Evolutionary conservation across 2,113 vertebrate species (phyloP), one percentile per base, ranked within the genome.

Genomic region (Corynorhinus townsendii): DNA sequence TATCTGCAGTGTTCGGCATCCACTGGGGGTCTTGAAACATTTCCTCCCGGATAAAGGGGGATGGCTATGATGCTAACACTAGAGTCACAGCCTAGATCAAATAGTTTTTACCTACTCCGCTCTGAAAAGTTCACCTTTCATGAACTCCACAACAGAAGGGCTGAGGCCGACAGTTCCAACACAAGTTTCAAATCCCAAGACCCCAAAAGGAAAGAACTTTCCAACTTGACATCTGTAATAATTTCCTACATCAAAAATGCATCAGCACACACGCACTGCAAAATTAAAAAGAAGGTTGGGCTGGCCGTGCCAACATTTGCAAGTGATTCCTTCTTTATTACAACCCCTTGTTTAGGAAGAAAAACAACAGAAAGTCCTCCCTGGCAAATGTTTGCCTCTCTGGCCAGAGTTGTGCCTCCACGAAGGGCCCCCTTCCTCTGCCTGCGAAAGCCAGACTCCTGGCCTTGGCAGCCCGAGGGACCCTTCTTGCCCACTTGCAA

Each of bases 361-460:
- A 92, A 81, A 91, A 73, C 33, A 76, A 76, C 17, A 49, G 45
- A 91, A 90, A 17, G 22, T 73, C 86, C 96, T 86, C 94, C 97
- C 96, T 96, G 97, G 98, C 90, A 96, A 81, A 88, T 62, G 95
- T 85, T 45, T 89, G 90, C 86, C 96, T 97, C 96, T 49, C 87
- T 94, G 94, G 94, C 94, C 24, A 20, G 86, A 98, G 94, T 72
- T 96, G 96, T 69, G 93, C 93, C 82, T 97, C 86, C 96, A 97
- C 97, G 91, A 98, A 98, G 96, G 22, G 47, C 79, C 95, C 96
- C 93, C 97, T 95, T 98, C 97, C 96, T 54, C 86, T 95, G 97
- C 80, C 96, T 73, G 86, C 89, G 69, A 96, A 98, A 97, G 97
- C 96, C 96, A 94, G 97, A 95, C 96, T 68, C 92, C 87, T 96